Evolutionary conservation across 2,888 invertebrate species (phyloP).

Genomic region (Chaetogeoica ovagalla): DNA sequence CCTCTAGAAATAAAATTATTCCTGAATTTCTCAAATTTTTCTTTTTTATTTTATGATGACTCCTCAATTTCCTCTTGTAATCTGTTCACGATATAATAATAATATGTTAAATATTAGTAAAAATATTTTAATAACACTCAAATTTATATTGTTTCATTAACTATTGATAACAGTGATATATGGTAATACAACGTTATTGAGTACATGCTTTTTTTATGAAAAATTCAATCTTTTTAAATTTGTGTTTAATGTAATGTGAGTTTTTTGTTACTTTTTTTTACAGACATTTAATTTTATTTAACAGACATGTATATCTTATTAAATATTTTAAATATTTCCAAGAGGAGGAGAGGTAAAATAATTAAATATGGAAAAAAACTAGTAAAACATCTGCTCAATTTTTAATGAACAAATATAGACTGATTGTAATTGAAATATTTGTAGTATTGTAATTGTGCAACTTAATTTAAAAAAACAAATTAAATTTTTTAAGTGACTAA

Average conservation of each 20-base stretch:
- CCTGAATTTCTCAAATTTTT: conserved; percentile 11
- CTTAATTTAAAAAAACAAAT: too few relatives aligned
- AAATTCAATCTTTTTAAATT: not conserved
- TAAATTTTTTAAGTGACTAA: not conserved
- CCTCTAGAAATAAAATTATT: conserved; percentile 26
- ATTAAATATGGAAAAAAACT: conserved; percentile 2
- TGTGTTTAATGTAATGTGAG: not conserved
- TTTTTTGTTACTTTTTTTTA: conserved; percentile 12
- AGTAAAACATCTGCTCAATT: conserved; percentile 37
- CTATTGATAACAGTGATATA: conserved; percentile 9
- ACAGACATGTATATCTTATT: too few relatives aligned
- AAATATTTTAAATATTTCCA: too few relatives aligned
- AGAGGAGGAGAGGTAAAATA: not conserved
- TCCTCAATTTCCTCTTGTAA: conserved; percentile 5
- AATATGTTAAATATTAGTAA: not conserved
- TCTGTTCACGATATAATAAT: not conserved
- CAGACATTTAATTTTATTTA: not conserved
- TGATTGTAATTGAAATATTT: conserved; percentile 22
- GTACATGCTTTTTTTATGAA: not conserved
- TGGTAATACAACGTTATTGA: conserved; percentile 4
- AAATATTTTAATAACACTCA: not conserved
- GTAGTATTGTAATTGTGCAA: not conserved
- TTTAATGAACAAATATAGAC: conserved; percentile 40
- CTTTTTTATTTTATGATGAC: conserved; percentile 6
- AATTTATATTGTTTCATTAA: conserved; percentile 33